A percentile compares a stretch with the other conserved stretches of the same genome.
phyloP scores from a whole-genome alignment of 2,113 vertebrate genomes.

The Hipposideros armiger region DNA sequence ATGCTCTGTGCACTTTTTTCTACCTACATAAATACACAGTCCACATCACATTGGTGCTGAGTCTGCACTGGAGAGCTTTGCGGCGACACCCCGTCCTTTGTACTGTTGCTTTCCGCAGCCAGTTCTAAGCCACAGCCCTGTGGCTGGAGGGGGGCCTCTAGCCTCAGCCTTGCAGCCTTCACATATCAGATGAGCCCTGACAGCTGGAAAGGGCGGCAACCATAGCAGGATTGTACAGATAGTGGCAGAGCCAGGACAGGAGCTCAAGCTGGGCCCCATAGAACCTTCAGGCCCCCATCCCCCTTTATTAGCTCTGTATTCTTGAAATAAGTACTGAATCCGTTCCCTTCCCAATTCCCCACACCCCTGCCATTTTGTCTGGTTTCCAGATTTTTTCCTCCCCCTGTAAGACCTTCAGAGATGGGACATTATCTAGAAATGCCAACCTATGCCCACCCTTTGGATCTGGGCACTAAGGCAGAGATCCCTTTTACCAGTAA shows the following conservation, averaged over 20 bases:
- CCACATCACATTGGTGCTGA: not conserved
- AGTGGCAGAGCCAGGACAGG: not conserved
- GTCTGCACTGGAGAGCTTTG: not conserved
- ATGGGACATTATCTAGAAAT: not conserved
- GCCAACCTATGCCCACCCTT: not conserved
- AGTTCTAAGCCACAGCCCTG: not conserved
- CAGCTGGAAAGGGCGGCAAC: not conserved
- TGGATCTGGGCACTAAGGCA: not conserved
- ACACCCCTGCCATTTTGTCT: not conserved
- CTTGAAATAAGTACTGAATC: not conserved
- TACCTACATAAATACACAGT: constrained; percentile 75
- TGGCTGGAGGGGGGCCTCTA: not conserved
- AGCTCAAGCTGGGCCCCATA: not conserved
- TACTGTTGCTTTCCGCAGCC: rapidly evolving
- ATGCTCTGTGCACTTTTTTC: constrained; percentile 72
- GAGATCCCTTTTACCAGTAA: not conserved
- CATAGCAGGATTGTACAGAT: not conserved
- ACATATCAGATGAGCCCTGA: not conserved
- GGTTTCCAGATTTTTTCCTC: not conserved
- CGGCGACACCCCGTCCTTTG: not conserved
- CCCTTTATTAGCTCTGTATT: not conserved
- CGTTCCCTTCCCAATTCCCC: not conserved
- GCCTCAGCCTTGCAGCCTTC: not conserved
- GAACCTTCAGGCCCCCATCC: not conserved
- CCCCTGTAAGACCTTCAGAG: not conserved